Conservation (phyloP, 2,888 invertebrate genomes). For the Hydropsyche betteni region DNA sequence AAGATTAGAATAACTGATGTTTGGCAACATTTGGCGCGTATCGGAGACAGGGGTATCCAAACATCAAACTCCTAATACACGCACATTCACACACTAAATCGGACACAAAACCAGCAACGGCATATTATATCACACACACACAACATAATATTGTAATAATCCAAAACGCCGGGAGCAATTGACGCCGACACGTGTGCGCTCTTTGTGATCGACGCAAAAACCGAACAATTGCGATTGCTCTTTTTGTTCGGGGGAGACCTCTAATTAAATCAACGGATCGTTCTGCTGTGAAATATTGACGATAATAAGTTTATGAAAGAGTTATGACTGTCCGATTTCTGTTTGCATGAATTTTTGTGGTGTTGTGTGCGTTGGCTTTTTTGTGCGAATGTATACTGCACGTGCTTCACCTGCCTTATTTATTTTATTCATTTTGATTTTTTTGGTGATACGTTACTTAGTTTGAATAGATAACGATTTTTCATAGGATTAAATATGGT, state of each 20-base stretch:
- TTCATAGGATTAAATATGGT: too few species aligned
- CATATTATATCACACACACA: too few species aligned
- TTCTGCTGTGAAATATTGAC: too few species aligned
- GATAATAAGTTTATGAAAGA: too few species aligned
- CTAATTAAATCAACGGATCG: slow-evolving; percentile 11
- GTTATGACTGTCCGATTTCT: too few species aligned
- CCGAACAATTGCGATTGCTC: slow-evolving; percentile 3
- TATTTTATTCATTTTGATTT: neutral
- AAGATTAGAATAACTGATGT: too few species aligned
- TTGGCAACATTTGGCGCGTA: too few species aligned
- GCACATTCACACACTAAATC: neutral
- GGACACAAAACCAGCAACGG: too few species aligned
- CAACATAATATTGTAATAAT: slow-evolving; percentile 5
- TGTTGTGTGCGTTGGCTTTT: too few species aligned
- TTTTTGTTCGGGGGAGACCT: neutral
- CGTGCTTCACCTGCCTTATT: slow-evolving; percentile 29
- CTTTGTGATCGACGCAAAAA: slow-evolving; percentile 21
- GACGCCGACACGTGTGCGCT: slow-evolving; percentile 27
- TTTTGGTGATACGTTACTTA: too few species aligned
- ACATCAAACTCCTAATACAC: neutral
- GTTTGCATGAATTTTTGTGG: too few species aligned
- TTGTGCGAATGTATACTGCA: neutral
- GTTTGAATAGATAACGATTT: too few species aligned
- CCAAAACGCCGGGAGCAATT: slow-evolving; percentile 28
- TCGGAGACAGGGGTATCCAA: neutral